Evolutionary conservation across 2,113 vertebrate genomes (phyloP).

Genomic region (Sorex araneus): DNA sequence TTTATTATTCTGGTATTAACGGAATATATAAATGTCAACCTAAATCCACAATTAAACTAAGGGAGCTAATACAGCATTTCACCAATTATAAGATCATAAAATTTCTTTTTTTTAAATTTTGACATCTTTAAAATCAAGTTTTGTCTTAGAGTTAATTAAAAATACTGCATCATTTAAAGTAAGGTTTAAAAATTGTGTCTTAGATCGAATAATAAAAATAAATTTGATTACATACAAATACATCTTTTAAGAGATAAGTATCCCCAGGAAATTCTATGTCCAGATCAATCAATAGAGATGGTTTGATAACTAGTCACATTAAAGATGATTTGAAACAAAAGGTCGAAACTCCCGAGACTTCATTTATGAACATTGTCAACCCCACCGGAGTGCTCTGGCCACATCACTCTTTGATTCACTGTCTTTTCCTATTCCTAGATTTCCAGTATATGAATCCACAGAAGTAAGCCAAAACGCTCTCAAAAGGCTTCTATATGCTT

Average conservation of each 20-base stretch:
- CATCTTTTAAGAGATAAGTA: constrained; percentile 46
- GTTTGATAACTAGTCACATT: background rate
- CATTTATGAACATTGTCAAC: background rate
- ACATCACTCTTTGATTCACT: background rate
- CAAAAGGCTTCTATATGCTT: background rate
- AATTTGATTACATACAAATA: constrained; percentile 2
- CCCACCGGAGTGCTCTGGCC: background rate
- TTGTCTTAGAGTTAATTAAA: background rate
- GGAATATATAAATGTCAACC: background rate
- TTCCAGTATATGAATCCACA: background rate
- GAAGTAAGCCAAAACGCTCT: background rate
- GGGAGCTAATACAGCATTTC: background rate
- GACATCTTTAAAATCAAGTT: constrained; percentile 35
- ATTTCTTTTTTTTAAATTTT: constrained; percentile 18
- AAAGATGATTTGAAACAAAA: background rate
- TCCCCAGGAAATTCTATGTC: background rate
- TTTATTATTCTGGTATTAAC: background rate
- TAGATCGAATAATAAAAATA: background rate
- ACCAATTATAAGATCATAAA: background rate
- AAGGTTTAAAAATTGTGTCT: background rate
- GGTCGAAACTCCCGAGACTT: background rate
- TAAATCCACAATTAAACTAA: background rate
- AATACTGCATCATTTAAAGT: background rate
- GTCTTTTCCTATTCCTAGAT: background rate
- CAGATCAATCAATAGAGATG: background rate